Conservation (phyloP, 2,888 invertebrate genomes). For the Scaptomyza polygonia region DNA sequence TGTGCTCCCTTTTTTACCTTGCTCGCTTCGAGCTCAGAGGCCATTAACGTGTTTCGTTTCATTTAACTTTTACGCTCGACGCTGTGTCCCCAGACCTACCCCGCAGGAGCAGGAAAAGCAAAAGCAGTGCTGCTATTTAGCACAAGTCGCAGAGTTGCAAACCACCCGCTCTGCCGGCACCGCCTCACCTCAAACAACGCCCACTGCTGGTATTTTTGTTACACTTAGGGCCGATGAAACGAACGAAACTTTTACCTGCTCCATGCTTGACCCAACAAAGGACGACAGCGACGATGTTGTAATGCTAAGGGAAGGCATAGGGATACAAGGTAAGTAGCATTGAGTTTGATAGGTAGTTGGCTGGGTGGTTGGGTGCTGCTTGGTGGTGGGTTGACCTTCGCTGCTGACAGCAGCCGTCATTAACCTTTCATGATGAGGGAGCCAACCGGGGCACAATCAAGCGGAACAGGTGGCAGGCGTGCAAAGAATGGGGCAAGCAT, state of each 20-base stretch:
- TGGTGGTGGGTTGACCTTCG: constrained; percentile 65
- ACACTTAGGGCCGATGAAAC: constrained; percentile 56
- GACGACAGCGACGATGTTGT: constrained; percentile 30
- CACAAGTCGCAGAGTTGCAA: constrained; percentile 40
- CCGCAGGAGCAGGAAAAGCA: constrained; percentile 19
- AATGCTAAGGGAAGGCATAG: constrained; percentile 7
- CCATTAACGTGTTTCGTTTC: constrained; percentile 81
- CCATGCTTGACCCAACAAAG: constrained; percentile 69
- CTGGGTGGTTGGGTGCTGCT: neutral
- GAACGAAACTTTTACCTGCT: constrained; percentile 76
- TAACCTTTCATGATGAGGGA: constrained; percentile 77
- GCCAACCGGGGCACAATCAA: constrained; percentile 67
- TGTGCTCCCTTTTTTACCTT: neutral
- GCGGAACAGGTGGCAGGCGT: constrained; percentile 70
- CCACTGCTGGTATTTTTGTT: constrained; percentile 54
- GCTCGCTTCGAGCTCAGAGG: constrained; percentile 50
- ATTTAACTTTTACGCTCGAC: constrained; percentile 79
- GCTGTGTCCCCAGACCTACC: constrained; percentile 53
- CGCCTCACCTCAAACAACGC: neutral
- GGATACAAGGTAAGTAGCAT: constrained; percentile 7
- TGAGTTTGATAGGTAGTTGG: constrained; percentile 15
- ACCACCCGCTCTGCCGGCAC: neutral
- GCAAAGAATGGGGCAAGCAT: neutral
- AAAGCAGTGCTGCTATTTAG: constrained; percentile 66
- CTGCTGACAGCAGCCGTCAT: constrained; percentile 79